Conservation (phyloP, 2,888 invertebrate species). For the Acleris holmiana region DNA sequence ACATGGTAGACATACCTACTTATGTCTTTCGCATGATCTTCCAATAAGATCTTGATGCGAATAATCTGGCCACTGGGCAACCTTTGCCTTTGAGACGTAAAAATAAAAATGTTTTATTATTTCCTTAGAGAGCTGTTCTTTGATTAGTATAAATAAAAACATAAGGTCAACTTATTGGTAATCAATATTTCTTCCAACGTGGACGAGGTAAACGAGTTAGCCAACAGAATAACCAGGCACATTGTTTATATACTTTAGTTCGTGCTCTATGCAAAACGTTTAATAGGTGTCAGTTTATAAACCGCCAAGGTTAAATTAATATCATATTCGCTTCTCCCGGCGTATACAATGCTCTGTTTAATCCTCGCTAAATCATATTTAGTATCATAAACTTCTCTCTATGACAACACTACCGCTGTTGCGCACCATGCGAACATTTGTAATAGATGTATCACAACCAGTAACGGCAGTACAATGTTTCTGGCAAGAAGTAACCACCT, state of each 20-base stretch:
- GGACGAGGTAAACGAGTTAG: constrained; percentile 2
- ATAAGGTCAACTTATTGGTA: no score
- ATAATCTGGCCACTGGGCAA: no score
- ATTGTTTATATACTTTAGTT: constrained; percentile 9
- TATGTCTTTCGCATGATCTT: no score
- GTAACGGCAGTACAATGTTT: constrained; percentile 12
- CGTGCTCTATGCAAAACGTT: constrained; percentile 18
- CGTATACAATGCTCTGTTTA: constrained; percentile 33
- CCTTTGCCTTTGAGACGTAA: no score
- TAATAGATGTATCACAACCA: constrained; percentile 8
- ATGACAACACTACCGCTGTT: constrained; percentile 21
- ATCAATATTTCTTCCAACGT: not conserved
- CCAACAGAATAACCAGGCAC: not conserved
- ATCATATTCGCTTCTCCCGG: constrained; percentile 16
- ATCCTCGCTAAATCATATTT: constrained; percentile 25
- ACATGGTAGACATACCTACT: no score
- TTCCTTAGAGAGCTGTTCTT: no score
- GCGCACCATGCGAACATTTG: constrained; percentile 14
- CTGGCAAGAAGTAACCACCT: constrained; percentile 31
- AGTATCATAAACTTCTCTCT: constrained; percentile 20
- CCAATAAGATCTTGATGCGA: no score
- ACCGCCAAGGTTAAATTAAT: constrained; percentile 31
- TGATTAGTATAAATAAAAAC: no score
- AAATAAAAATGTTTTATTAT: no score
- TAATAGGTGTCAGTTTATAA: constrained; percentile 13